phyloP scores from a whole-genome alignment of 2,113 vertebrate genomes.

The Datnioides undecimradiatus region DNA sequence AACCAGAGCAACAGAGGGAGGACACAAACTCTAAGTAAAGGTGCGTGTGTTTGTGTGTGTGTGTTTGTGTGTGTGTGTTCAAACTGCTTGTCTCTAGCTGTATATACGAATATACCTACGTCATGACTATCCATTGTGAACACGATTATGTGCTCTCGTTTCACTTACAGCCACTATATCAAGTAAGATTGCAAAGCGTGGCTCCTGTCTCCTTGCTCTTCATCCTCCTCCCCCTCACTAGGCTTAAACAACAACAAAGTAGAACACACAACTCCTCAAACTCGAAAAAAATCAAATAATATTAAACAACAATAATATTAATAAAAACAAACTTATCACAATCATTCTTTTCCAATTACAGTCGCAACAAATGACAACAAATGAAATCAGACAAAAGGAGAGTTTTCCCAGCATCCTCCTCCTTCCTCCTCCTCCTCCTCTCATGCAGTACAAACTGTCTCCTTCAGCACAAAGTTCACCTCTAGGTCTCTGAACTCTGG shows the following conservation, averaged over 20 bases:
- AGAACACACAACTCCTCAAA: slow-evolving; percentile 83
- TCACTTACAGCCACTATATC: slow-evolving; percentile 65
- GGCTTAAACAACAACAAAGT: slow-evolving; percentile 76
- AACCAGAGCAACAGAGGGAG: slow-evolving; percentile 45
- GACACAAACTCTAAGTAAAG: slow-evolving; percentile 39
- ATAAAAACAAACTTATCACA: slow-evolving; percentile 84
- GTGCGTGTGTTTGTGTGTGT: slow-evolving; percentile 36
- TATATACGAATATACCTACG: slow-evolving; percentile 33
- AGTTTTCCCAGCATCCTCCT: slow-evolving; percentile 65
- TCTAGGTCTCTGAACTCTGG: slow-evolving; percentile 83
- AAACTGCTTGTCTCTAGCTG: slow-evolving; percentile 26
- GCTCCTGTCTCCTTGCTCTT: slow-evolving; percentile 65
- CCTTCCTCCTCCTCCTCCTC: slow-evolving; percentile 76
- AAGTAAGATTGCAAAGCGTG: slow-evolving; percentile 44
- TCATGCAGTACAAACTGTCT: slow-evolving; percentile 84
- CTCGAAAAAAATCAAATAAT: slow-evolving; percentile 84
- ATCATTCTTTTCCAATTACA: slow-evolving; percentile 79
- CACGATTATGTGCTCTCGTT: slow-evolving; percentile 47
- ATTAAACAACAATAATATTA: slow-evolving; percentile 84
- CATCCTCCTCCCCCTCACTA: slow-evolving; percentile 76
- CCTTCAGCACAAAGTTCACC: slow-evolving; percentile 81
- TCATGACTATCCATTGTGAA: slow-evolving; percentile 34
- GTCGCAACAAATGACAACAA: slow-evolving; percentile 74
- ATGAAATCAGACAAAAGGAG: slow-evolving; percentile 78
- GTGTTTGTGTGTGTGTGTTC: slow-evolving; percentile 27